phyloP scores from a whole-genome alignment of 2,888 invertebrate species.

The Pocota personata region DNA sequence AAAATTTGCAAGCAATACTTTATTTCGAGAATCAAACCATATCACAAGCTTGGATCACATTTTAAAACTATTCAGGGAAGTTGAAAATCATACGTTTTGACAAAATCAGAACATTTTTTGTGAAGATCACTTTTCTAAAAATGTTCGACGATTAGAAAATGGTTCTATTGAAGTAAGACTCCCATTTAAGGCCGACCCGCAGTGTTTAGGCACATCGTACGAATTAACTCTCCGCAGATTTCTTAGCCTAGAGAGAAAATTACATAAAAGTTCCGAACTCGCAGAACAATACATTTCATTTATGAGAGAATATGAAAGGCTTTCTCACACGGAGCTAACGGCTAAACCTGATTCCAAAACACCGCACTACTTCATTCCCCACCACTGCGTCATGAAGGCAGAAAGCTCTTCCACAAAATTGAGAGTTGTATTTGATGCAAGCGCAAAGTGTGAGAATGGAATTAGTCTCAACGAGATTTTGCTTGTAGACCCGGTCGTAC shows the following conservation, averaged over 20 bases:
- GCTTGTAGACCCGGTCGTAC: neutral
- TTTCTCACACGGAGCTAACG: neutral
- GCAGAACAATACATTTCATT: neutral
- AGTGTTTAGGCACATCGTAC: neutral
- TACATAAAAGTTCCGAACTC: neutral
- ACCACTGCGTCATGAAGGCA: neutral
- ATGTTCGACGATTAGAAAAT: slow-evolving; percentile 12
- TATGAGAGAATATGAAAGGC: neutral
- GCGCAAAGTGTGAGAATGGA: neutral
- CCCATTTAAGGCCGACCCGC: slow-evolving; percentile 29
- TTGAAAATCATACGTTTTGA: neutral
- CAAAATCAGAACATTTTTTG: slow-evolving; percentile 16
- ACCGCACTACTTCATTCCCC: neutral
- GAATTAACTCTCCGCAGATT: neutral
- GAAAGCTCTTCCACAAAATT: neutral
- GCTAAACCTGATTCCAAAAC: no score
- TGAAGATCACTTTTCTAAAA: slow-evolving; percentile 27
- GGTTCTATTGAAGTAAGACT: slow-evolving; percentile 51
- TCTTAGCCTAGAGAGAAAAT: neutral
- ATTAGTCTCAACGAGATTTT: neutral
- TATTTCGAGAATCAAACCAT: neutral
- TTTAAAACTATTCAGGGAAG: neutral
- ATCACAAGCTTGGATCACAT: neutral
- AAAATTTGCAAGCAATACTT: no score
- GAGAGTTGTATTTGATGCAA: neutral